Evolutionary conservation across 1,140 invertebrate genomes (phyloP), one percentile per base, ranked within the genome.

Genomic region (Plutomurus gul): DNA sequence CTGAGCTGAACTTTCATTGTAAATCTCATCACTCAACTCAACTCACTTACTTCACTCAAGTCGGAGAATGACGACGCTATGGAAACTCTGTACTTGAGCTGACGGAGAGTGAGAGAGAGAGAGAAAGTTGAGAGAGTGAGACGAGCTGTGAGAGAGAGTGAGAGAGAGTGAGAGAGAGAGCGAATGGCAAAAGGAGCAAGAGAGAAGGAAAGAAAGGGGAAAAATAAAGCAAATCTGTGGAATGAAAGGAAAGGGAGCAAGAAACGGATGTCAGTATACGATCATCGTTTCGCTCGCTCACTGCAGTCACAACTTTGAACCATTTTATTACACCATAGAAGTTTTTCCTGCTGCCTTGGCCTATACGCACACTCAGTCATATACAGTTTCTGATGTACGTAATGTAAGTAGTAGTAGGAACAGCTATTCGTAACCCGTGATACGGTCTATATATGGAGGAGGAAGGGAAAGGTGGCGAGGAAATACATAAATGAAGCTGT

Each of bases 1-100:
- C 16, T 10, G 27, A 30, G 56, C 13, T 65, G 56, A 65, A 65
- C 56, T 65, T 16, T 6, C 30, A 27, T 30, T 65, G 27, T 65
- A 65, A 65, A 65, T 65, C 56, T 65, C 56, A 65, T 65, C 56
- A 65, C 56, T 65, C 56, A 65, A n/a, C 56, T 65, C 39, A 43
- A 43, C 39, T 43, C n/a, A 43, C 39, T 43, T 43, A 43, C 11
- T 43, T 65, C 56, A 30, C 56, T 36, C 56, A 33, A 30, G 27
- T 33, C 27, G 56, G 56, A 27, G 56, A 36, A 27, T 65, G 56
- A 65, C 27, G 56, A 30, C 30, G 27, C 27, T 30, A 33, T 25
- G 56, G 27, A 65, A 65, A 65, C n/a, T n/a, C n/a, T n/a, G n/a
- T 65, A 65, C 56, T 65, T 65, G 27, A 65, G 56, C 27, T 65